These are phyloP conservation scores for Centruroides sculpturatus DNA, from an alignment of 1,140 invertebrate genomes.

Conservation along the genomic window DNA sequence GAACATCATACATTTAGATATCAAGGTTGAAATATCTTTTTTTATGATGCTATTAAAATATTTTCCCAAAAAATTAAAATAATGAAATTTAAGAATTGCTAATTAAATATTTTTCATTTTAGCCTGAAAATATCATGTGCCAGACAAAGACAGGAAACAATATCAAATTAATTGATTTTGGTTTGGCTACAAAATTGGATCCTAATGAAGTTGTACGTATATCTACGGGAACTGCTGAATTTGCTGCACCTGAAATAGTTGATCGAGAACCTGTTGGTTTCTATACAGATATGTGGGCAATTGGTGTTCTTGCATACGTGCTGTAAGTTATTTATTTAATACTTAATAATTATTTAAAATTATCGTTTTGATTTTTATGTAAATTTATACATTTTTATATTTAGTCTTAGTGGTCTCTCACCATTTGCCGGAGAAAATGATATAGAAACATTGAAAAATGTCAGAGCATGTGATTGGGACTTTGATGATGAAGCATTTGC, in stretches of 20 bases:
- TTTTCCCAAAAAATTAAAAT: neutral
- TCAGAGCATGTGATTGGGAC: slow-evolving; percentile 96
- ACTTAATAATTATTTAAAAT: no score
- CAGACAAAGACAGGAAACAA: slow-evolving; percentile 82
- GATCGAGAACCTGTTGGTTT: slow-evolving; percentile 96
- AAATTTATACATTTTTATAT: slow-evolving; percentile 1
- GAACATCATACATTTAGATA: slow-evolving; percentile 92
- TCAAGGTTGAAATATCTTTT: slow-evolving; percentile 22
- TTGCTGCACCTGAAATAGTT: slow-evolving; percentile 97
- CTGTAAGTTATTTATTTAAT: slow-evolving; percentile 49
- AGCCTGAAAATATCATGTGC: slow-evolving; percentile 99
- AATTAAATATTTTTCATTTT: slow-evolving; percentile 17
- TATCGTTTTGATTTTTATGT: neutral
- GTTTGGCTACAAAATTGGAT: slow-evolving; percentile 90
- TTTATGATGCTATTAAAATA: neutral
- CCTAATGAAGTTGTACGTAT: slow-evolving; percentile 98
- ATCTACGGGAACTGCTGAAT: slow-evolving; percentile 96
- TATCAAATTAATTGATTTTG: slow-evolving; percentile 98
- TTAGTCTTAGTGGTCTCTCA: slow-evolving; percentile 83
- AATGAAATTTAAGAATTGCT: neutral
- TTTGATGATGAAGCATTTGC: slow-evolving; percentile 81
- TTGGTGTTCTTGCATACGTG: slow-evolving; percentile 93
- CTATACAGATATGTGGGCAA: slow-evolving; percentile 99
- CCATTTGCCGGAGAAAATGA: slow-evolving; percentile 98
- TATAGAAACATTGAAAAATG: slow-evolving; percentile 94